These are phyloP conservation scores for Tetragonisca angustula DNA, from an alignment of 2,888 invertebrate genomes.

Conservation along the genomic window DNA sequence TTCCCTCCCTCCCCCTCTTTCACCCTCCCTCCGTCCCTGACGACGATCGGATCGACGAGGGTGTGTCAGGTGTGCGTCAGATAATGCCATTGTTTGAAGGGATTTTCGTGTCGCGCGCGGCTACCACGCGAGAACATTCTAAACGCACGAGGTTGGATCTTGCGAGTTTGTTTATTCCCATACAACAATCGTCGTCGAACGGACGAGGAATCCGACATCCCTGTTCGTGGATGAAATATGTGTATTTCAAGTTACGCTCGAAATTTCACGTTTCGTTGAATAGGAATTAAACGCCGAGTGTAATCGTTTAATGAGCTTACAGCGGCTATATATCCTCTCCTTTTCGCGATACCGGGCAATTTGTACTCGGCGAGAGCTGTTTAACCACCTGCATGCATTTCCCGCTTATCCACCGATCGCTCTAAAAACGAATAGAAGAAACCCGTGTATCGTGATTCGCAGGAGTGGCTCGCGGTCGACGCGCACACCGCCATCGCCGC, in stretches of 20 bases:
- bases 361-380: slow-evolving; percentile 1
- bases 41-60: neutral
- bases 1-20: neutral
- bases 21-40: too few species aligned
- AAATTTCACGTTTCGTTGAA: neutral
- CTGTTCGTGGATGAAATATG: neutral
- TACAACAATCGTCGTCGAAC: neutral
- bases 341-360: slow-evolving; percentile 10
- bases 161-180: neutral
- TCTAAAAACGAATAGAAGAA: slow-evolving; percentile 36
- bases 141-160: neutral
- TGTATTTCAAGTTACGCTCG: neutral
- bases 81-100: slow-evolving; percentile 9
- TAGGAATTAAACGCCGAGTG: neutral
- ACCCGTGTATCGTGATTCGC: slow-evolving; percentile 26
- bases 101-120: neutral
- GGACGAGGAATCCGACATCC: neutral
- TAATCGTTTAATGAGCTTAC: neutral
- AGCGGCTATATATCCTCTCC: neutral
- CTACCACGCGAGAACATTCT: neutral
- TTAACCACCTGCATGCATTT: slow-evolving; percentile 14
- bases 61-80: neutral
- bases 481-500: slow-evolving; percentile 14
- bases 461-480: slow-evolving; percentile 10
- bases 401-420: slow-evolving; percentile 21